A percentile compares a stretch with the other conserved stretches of the same genome.
Conservation (phyloP, 2,113 vertebrate species). For the Lontra canadensis region DNA sequence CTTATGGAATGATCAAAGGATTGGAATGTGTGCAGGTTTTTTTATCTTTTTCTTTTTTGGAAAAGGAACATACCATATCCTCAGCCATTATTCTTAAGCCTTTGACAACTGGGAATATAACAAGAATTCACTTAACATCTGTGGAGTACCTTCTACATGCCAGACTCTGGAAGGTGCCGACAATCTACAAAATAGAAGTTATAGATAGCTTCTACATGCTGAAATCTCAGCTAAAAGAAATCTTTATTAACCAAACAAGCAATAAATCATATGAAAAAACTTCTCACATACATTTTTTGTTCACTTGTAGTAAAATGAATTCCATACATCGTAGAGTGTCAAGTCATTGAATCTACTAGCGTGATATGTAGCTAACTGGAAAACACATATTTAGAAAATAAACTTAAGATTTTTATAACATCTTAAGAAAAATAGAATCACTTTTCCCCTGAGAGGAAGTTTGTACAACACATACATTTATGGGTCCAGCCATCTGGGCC, state of each 20-base stretch:
- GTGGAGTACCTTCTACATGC: constrained; percentile 62
- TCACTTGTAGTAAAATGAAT: constrained; percentile 43
- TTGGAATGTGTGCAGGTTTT: constrained; percentile 2
- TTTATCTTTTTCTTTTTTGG: constrained; percentile 48
- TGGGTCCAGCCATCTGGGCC: constrained; percentile 50
- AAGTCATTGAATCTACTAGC: not conserved
- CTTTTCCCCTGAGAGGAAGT: constrained; percentile 40
- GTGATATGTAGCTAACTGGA: not conserved
- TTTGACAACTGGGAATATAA: constrained; percentile 70
- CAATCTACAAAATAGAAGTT: constrained; percentile 45
- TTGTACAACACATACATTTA: constrained; percentile 50
- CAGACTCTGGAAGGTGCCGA: constrained; percentile 62
- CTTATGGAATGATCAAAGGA: constrained; percentile 32
- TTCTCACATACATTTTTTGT: not conserved
- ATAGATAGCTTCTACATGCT: constrained; percentile 11
- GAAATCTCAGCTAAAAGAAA: constrained; percentile 46
- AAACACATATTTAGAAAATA: constrained; percentile 58
- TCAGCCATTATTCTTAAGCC: constrained; percentile 55
- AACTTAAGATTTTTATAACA: constrained; percentile 51
- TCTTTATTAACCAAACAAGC: constrained; percentile 57
- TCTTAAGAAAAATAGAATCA: constrained; percentile 50
- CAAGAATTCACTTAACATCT: constrained; percentile 73
- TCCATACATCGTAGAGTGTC: not conserved
- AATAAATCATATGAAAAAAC: constrained; percentile 34
- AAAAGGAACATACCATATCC: constrained; percentile 51